phyloP scores from a whole-genome alignment of 1,140 invertebrate genomes.

The Bombus pyrosoma region DNA sequence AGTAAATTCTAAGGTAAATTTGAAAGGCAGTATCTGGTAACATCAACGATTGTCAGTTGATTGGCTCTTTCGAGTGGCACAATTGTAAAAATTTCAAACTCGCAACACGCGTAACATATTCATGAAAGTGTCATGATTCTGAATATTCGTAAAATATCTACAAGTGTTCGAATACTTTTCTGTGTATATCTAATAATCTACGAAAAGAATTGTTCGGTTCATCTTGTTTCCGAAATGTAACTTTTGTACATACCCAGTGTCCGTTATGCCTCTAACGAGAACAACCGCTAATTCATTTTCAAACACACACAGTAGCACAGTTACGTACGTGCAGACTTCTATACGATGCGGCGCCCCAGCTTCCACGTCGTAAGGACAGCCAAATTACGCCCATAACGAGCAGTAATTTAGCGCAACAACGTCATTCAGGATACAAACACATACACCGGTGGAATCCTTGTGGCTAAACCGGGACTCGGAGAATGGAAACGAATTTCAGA shows the following conservation, averaged over 20 bases:
- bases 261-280: neutral
- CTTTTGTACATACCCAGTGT: neutral
- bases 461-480: neutral
- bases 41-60: too few relatives aligned
- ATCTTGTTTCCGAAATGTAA: neutral
- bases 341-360: neutral
- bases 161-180: too few relatives aligned
- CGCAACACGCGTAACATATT: too few relatives aligned
- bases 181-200: too few relatives aligned
- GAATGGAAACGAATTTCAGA: neutral
- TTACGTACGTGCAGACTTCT: neutral
- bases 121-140: too few relatives aligned
- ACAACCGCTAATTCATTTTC: neutral
- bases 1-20: too few relatives aligned
- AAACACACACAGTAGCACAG: neutral
- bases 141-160: too few relatives aligned
- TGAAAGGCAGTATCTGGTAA: too few relatives aligned
- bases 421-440: neutral
- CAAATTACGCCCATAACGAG: neutral
- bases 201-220: neutral
- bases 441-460: neutral
- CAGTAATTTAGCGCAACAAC: neutral
- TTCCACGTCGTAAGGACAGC: neutral
- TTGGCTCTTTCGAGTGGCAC: too few relatives aligned
- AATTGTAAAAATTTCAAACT: too few relatives aligned